phyloP scores from a whole-genome alignment of 2,113 vertebrate genomes.

The Onychostoma macrolepis region DNA sequence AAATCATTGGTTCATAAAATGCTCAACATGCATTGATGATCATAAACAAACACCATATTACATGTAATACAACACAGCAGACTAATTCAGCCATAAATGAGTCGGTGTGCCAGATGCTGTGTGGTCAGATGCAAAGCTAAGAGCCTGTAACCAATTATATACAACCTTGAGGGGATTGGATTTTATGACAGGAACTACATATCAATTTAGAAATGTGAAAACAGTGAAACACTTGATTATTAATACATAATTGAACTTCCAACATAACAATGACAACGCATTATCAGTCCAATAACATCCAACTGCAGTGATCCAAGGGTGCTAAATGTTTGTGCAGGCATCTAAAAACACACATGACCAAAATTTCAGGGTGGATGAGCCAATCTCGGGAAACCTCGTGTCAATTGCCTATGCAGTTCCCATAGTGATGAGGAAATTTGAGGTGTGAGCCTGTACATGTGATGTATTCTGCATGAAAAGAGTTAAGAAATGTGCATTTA shows the following conservation, averaged over 20 bases:
- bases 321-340: not conserved
- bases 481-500: not conserved
- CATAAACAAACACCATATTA: conserved; percentile 37
- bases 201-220: conserved; percentile 13
- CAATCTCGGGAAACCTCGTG: conserved; percentile 22
- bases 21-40: not conserved
- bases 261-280: not conserved
- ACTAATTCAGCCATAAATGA: conserved; percentile 20
- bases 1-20: conserved; percentile 10
- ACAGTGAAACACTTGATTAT: not conserved
- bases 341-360: not conserved
- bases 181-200: conserved; percentile 21
- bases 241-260: not conserved
- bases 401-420: not conserved
- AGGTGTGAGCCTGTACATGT: not conserved
- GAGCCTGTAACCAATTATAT: conserved; percentile 25
- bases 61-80: conserved; percentile 28
- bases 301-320: not conserved
- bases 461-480: not conserved
- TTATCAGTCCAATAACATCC: not conserved
- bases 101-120: conserved; percentile 21
- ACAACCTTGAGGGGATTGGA: conserved; percentile 9
- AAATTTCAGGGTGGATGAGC: conserved; percentile 3
- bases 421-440: conserved; percentile 19
- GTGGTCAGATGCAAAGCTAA: conserved; percentile 27